Percentiles rank a stretch among this genome's conserved stretches.
Evolutionary conservation across 2,113 vertebrate genomes (phyloP).

Genomic region (Rhipidura dahli): DNA sequence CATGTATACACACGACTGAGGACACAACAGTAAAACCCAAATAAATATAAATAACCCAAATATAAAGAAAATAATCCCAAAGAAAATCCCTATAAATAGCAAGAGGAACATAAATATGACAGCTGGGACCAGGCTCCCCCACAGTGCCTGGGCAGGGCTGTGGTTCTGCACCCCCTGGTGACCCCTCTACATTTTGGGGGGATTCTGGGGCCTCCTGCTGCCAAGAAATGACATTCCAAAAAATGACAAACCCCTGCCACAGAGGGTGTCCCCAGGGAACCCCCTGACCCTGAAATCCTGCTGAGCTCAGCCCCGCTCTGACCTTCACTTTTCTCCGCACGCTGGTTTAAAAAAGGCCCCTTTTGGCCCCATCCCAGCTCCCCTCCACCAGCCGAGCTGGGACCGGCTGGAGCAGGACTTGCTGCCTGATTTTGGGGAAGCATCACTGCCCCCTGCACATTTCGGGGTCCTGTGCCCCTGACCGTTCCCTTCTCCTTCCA

Average conservation of each 20-base stretch:
- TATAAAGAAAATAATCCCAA: neutral
- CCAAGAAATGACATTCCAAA: accelerated
- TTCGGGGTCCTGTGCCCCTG: accelerated
- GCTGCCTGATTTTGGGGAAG: accelerated
- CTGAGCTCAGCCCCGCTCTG: accelerated
- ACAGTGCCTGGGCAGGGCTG: neutral
- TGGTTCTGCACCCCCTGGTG: accelerated
- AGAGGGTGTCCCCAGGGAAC: neutral
- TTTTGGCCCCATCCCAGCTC: neutral
- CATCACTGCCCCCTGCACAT: accelerated
- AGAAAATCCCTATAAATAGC: neutral
- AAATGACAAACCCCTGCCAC: accelerated
- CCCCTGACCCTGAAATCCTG: neutral
- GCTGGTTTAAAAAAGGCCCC: accelerated
- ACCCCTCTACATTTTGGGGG: neutral
- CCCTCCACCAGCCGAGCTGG: neutral
- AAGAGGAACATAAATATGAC: neutral
- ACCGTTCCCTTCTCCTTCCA: slow-evolving; percentile 24
- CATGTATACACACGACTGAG: no score
- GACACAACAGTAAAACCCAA: neutral
- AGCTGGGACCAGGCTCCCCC: neutral
- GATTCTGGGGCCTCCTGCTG: neutral
- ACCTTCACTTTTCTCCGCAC: neutral
- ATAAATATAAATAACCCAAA: neutral
- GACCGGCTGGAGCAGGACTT: accelerated